phyloP scores from a whole-genome alignment of 2,888 invertebrate genomes.

The Apantesis nais region DNA sequence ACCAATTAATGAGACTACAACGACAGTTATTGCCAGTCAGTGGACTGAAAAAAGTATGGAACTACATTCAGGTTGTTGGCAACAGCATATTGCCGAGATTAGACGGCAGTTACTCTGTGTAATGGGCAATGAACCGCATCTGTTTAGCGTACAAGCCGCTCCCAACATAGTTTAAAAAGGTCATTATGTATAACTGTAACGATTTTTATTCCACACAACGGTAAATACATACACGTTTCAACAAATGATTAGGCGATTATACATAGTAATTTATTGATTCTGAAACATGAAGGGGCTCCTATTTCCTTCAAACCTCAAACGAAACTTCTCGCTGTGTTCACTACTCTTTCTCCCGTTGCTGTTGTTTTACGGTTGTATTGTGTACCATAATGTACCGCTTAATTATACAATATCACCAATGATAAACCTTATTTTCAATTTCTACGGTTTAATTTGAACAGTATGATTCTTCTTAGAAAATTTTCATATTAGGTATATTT shows the following conservation, averaged over 20 bases:
- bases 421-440: too few species aligned
- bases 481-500: neutral
- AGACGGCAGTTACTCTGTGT: conserved; percentile 14
- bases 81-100: conserved; percentile 17
- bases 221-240: neutral
- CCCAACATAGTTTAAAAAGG: conserved; percentile 8
- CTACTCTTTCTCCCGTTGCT: too few species aligned
- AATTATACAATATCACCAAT: too few species aligned
- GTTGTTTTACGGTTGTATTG: neutral
- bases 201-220: neutral
- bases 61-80: conserved; percentile 8
- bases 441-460: neutral
- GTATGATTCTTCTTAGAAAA: neutral
- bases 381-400: too few species aligned
- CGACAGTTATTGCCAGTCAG: neutral
- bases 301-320: neutral
- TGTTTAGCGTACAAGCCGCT: conserved; percentile 14
- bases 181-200: conserved; percentile 8
- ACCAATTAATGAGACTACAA: neutral
- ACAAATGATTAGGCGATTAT: neutral
- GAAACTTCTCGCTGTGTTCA: neutral
- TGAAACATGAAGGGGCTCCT: neutral
- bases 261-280: neutral
- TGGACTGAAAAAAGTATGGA: conserved; percentile 9
- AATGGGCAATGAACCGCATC: conserved; percentile 28